A percentile compares a stretch with the other conserved stretches of the same genome.
phyloP scores from a whole-genome alignment of 2,888 invertebrate genomes.

The Cryptosula pallasiana region DNA sequence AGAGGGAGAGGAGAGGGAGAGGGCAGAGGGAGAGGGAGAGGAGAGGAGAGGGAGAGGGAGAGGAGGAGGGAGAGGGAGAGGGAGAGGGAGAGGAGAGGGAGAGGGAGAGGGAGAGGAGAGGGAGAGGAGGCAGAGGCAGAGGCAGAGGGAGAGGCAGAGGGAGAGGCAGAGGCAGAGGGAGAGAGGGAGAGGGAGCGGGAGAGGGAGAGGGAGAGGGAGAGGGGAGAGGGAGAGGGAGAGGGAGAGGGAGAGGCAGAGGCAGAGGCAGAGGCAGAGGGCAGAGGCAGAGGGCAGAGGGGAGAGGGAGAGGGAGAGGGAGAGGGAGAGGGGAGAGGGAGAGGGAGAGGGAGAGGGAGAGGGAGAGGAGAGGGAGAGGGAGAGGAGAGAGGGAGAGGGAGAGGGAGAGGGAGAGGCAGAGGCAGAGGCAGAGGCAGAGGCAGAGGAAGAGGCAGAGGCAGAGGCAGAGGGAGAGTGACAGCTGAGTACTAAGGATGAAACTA shows the following conservation, averaged over 20 bases:
- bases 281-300: constrained; percentile 6
- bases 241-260: neutral
- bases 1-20: neutral
- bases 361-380: neutral
- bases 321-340: constrained; percentile 22
- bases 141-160: neutral
- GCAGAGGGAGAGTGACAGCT: constrained; percentile 20
- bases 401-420: constrained; percentile 5
- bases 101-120: constrained; percentile 15
- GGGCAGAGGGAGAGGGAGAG: neutral
- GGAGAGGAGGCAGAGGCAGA: neutral
- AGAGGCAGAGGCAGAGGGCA: neutral
- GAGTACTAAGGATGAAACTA: no score
- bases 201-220: neutral
- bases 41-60: constrained; percentile 24
- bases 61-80: constrained; percentile 24
- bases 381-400: constrained; percentile 22
- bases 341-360: constrained; percentile 19
- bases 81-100: constrained; percentile 13
- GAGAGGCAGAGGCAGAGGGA: constrained; percentile 20
- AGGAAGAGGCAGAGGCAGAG: constrained; percentile 15
- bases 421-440: constrained; percentile 23
- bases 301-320: constrained; percentile 16
- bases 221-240: neutral
- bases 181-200: constrained; percentile 17